phyloP scores from a whole-genome alignment of 2,797 vertebrate genomes.

The Hemibagrus guttatus region DNA sequence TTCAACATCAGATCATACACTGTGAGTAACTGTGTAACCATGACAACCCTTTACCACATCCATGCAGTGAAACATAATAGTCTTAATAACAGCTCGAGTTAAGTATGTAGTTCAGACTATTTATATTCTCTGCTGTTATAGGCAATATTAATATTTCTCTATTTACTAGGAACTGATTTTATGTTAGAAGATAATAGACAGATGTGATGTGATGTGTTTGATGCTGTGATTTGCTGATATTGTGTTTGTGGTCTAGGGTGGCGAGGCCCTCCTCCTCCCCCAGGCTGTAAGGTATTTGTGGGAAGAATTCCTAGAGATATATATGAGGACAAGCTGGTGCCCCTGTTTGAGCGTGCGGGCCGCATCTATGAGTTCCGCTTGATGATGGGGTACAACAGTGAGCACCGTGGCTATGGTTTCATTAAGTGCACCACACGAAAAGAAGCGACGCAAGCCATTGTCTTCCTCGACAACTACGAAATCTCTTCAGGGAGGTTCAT shows the following conservation, averaged over 20 bases:
- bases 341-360: constrained; percentile 88
- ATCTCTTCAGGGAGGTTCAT: constrained; percentile 90
- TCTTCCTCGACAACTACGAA: constrained; percentile 88
- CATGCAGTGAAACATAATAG: no score
- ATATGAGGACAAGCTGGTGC: no score
- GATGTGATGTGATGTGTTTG: neutral
- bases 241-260: no score
- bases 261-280: no score
- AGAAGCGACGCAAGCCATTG: constrained; percentile 86
- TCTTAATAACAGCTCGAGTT: neutral
- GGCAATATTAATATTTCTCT: neutral
- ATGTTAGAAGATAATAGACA: neutral
- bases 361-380: constrained; percentile 92
- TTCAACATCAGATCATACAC: neutral
- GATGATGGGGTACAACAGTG: constrained; percentile 98
- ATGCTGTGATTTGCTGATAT: neutral
- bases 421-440: constrained; percentile 91
- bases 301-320: no score
- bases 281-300: no score
- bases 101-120: neutral
- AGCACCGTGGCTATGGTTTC: constrained; percentile 97
- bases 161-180: neutral
- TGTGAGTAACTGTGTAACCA: neutral
- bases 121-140: neutral
- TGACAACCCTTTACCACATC: neutral